Base-by-base conservation (phyloP, 2,797 vertebrate species). In the Aphelocoma californica region DNA sequence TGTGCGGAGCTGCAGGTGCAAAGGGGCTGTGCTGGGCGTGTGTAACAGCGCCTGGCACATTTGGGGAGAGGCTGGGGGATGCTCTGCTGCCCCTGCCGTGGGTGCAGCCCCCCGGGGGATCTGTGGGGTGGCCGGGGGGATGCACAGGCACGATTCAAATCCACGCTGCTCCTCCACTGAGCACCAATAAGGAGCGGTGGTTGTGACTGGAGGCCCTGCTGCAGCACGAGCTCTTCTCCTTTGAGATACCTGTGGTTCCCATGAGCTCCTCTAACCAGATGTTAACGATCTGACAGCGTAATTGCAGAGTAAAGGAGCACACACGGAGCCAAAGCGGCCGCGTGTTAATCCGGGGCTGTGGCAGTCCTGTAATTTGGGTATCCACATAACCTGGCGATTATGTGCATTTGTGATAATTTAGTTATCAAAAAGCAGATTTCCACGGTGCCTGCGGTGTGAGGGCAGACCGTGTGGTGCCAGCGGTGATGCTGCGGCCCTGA, bases 351-450 rank as follows among this genome's bases (percentile, higher is more conserved):
- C 3, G 1, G 95, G 87, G 82, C 91, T 34, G 89, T 66, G n/a
- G 90, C 86, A 75, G n/a, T 72, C 70, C 87, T 94, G 90, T 93
- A 91, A 96, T 95, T 96, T 92, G 91, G 95, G 82, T 64, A 88
- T 78, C 91, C 80, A 21, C 85, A 21, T 79, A 86, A 93, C 95
- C 95, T 12, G 24, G 17, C 66, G 44, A 93, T 94, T 91, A 90
- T 50, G 87, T 92, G 92, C 91, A 85, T 95, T 95, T 86, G 73
- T 40, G 92, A 67, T 93, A 75, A 96, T 97, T 96, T 80, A 91
- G 82, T 92, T 93, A 97, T 94, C 91, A 92, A 75, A 84, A 83
- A 88, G 80, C 91, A 70, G 70, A 90, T 81, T 93, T 88, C 78
- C 62, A 3, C 16, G 9, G 65, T 88, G 95, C 90, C 88, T 91